phyloP scores from a whole-genome alignment of 2,113 vertebrate species.

The Tragelaphus scriptus region DNA sequence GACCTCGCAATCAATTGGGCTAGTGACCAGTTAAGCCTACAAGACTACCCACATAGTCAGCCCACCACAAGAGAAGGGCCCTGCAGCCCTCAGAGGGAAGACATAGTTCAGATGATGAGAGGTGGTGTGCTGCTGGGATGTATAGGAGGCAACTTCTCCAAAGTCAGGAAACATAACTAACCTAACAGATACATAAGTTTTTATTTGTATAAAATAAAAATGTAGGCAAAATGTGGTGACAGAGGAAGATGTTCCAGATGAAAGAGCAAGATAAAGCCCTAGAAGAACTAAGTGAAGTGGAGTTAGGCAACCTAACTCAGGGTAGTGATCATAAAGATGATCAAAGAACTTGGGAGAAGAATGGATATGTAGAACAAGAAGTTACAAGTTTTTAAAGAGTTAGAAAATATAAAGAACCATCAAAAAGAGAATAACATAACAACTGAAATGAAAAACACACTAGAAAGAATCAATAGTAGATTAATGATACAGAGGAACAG shows the following conservation, averaged over 20 bases:
- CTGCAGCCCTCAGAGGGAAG: not conserved
- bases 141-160: not conserved
- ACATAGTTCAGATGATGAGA: not conserved
- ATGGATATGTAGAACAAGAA: not conserved
- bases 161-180: not conserved
- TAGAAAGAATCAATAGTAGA: not conserved
- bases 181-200: not conserved
- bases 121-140: not conserved
- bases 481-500: not conserved
- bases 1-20: not conserved
- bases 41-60: not conserved
- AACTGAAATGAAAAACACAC: not conserved
- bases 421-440: not conserved
- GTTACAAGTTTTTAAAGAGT: not conserved
- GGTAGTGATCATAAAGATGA: not conserved
- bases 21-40: not conserved
- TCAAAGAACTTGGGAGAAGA: not conserved
- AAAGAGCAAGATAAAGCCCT: not conserved
- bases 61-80: not conserved
- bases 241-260: not conserved
- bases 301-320: not conserved
- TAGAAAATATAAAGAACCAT: not conserved
- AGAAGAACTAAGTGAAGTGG: not conserved
- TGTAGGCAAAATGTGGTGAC: not conserved
- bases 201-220: not conserved